Conservation (phyloP, 2,797 vertebrate genomes). For the Ctenopoma multispine region DNA sequence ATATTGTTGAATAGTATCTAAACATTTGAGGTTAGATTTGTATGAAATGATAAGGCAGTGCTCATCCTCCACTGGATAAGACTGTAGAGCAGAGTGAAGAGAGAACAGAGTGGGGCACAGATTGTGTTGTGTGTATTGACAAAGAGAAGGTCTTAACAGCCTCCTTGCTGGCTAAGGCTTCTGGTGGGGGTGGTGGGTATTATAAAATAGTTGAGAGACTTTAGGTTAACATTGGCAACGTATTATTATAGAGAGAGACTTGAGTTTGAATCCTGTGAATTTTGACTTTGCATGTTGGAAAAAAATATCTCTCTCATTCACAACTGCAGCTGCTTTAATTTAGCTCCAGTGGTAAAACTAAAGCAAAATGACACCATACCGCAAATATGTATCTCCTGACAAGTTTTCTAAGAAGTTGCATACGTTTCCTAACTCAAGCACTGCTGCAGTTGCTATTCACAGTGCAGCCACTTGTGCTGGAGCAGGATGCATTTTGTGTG, state of each 20-base stretch:
- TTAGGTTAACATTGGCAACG: slow-evolving; percentile 25
- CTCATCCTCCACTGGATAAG: slow-evolving; percentile 34
- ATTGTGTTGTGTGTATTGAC: slow-evolving; percentile 72
- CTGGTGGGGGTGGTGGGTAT: slow-evolving; percentile 48
- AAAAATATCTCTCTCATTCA: slow-evolving; percentile 9
- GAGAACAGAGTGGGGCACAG: slow-evolving; percentile 52
- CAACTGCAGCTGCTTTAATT: slow-evolving; percentile 18
- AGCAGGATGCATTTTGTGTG: slow-evolving; percentile 50
- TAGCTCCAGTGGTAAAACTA: slow-evolving; percentile 17
- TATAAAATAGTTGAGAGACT: slow-evolving; percentile 31
- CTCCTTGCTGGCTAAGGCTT: slow-evolving; percentile 45
- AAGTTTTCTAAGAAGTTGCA: slow-evolving; percentile 25
- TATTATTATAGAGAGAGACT: slow-evolving; percentile 2
- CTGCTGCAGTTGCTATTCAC: slow-evolving; percentile 32
- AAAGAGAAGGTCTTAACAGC: slow-evolving; percentile 61
- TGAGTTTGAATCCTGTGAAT: slow-evolving; percentile 4
- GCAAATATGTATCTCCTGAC: slow-evolving; percentile 22
- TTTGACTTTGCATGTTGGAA: background rate
- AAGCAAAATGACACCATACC: slow-evolving; percentile 10
- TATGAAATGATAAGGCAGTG: slow-evolving; percentile 32
- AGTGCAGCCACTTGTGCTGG: slow-evolving; percentile 38
- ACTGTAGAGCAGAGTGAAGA: slow-evolving; percentile 34
- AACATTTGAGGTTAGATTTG: slow-evolving; percentile 41
- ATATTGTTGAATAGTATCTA: slow-evolving; percentile 18
- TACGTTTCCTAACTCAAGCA: slow-evolving; percentile 8